Evolutionary conservation across 1,140 invertebrate species (phyloP).

Genomic region (Stegodyphus mimosarum): DNA sequence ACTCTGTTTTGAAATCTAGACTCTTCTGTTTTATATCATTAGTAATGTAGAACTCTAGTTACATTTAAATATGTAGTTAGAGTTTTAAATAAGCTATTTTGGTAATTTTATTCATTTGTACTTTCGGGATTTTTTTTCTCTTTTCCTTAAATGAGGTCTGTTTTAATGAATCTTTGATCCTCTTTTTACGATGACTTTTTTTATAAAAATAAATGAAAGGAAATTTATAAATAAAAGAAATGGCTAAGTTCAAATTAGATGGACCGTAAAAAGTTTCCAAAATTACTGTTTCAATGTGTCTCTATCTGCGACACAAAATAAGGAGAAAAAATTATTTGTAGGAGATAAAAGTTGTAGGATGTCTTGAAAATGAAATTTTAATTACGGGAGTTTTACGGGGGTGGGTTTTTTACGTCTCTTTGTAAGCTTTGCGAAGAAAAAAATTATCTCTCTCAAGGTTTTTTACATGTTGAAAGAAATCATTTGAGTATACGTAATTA

Average conservation of each 20-base stretch:
- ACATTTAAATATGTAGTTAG: too few species aligned
- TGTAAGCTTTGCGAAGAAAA: neutral
- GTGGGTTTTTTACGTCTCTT: neutral
- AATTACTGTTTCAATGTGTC: slow-evolving; percentile 2
- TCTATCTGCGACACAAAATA: neutral
- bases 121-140: neutral
- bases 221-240: slow-evolving; percentile 50
- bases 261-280: slow-evolving; percentile 2
- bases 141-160: slow-evolving; percentile 6
- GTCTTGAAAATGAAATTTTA: slow-evolving; percentile 31
- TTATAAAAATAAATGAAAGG: slow-evolving; percentile 26
- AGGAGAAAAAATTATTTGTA: neutral
- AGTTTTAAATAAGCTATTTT: too few species aligned
- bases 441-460: slow-evolving; percentile 26
- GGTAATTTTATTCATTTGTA: too few species aligned
- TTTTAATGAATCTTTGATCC: slow-evolving; percentile 29
- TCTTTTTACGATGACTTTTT: neutral
- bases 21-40: too few species aligned
- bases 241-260: slow-evolving; percentile 42
- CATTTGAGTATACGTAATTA: slow-evolving; percentile 35
- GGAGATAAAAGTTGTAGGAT: slow-evolving; percentile 21
- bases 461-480: slow-evolving; percentile 28
- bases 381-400: slow-evolving; percentile 4
- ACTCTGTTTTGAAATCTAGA: too few species aligned
- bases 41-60: too few species aligned